A percentile compares a stretch with the other conserved stretches of the same genome.
Evolutionary conservation across 1,140 invertebrate genomes (phyloP).

Genomic region (Microplitis demolitor): DNA sequence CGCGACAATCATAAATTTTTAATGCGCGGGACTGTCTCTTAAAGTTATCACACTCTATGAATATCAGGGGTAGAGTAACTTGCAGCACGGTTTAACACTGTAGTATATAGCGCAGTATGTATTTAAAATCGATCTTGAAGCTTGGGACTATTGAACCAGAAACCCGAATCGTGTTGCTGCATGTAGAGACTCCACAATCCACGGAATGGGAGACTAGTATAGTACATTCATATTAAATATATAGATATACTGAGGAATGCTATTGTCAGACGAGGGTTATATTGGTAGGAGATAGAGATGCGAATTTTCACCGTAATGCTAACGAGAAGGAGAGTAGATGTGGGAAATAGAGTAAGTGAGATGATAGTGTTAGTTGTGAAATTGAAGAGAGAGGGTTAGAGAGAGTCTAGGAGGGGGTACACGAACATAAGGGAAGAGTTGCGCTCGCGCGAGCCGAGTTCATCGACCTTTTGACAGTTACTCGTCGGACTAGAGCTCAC

Average conservation of each 20-base stretch:
- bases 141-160: slow-evolving; percentile 15
- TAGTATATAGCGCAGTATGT: not conserved
- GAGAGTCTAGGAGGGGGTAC: not conserved
- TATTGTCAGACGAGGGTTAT: too few relatives aligned
- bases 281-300: too few relatives aligned
- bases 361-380: not conserved
- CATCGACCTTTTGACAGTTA: slow-evolving; percentile 11
- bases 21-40: not conserved
- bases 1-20: not conserved
- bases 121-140: slow-evolving; percentile 1
- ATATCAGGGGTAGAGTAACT: too few relatives aligned
- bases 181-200: not conserved
- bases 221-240: not conserved
- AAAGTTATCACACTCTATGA: not conserved
- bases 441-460: slow-evolving; percentile 14
- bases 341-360: not conserved
- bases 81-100: too few relatives aligned
- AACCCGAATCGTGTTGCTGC: slow-evolving; percentile 9
- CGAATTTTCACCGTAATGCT: not conserved
- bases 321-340: not conserved
- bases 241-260: not conserved
- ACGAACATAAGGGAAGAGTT: not conserved
- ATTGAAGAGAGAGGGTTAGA: not conserved
- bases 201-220: not conserved
- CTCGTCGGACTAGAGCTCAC: not conserved